phyloP scores from a whole-genome alignment of 1,140 invertebrate genomes.

The Macrotrachela quadricornifera region DNA sequence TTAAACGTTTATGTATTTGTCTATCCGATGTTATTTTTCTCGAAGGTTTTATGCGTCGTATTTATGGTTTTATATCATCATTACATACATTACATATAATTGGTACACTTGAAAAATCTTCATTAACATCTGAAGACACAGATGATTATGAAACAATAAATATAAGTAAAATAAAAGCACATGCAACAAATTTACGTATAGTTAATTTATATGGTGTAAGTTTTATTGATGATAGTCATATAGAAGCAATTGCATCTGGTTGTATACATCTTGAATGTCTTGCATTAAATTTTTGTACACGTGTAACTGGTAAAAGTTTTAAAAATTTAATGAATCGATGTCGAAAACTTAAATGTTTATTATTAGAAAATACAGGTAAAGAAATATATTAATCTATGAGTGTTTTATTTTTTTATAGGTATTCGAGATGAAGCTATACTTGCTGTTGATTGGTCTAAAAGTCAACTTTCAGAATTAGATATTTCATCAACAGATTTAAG shows the following conservation, averaged over 20 bases:
- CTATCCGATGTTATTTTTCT: conserved; percentile 97
- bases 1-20: conserved; percentile 85
- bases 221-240: conserved; percentile 93
- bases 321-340: conserved; percentile 81
- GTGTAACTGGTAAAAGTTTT: conserved; percentile 86
- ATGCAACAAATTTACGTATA: conserved; percentile 70
- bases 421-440: conserved; percentile 62
- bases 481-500: conserved; percentile 85
- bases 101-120: conserved; percentile 36
- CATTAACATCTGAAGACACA: conserved; percentile 64
- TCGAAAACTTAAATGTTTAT: conserved; percentile 63
- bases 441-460: conserved; percentile 93
- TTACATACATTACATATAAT: conserved; percentile 92
- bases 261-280: conserved; percentile 72
- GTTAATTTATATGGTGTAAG: conserved; percentile 58
- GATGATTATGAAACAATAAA: conserved; percentile 66
- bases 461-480: conserved; percentile 72
- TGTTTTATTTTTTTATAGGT: conserved; percentile 42
- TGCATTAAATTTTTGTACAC: conserved; percentile 82
- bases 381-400: conserved; percentile 9
- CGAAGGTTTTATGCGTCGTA: conserved; percentile 99
- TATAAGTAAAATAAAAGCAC: conserved; percentile 42
- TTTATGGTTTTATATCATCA: conserved; percentile 97
- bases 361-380: conserved; percentile 82
- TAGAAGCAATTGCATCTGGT: conserved; percentile 64